phyloP scores from a whole-genome alignment of 2,797 vertebrate genomes.

The Epinephelus malabaricus region DNA sequence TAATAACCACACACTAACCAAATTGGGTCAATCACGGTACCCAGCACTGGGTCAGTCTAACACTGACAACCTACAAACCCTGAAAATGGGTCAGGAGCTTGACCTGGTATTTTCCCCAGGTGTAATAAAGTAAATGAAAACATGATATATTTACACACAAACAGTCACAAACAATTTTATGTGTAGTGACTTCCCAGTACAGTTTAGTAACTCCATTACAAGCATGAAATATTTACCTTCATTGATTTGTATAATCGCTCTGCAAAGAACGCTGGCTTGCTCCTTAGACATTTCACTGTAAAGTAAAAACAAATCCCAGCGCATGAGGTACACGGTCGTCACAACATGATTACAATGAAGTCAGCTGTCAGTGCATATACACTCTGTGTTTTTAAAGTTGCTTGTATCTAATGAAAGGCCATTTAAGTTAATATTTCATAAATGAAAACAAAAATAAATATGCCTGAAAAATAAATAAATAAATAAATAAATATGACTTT shows the following conservation, averaged over 20 bases:
- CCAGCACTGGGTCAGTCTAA: too few species aligned
- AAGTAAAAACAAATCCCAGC: conserved; percentile 41
- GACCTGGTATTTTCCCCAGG: too few species aligned
- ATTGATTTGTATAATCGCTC: conserved; percentile 96
- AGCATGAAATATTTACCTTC: conserved; percentile 90
- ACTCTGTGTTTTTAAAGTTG: neutral
- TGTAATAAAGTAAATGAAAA: neutral
- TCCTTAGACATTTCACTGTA: conserved; percentile 92
- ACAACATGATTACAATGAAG: neutral
- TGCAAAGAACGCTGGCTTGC: conserved; percentile 92
- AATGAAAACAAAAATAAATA: too few species aligned
- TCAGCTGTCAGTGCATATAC: neutral
- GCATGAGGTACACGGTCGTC: conserved; percentile 1
- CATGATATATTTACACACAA: neutral
- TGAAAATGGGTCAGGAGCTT: too few species aligned
- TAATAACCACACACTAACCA: neutral
- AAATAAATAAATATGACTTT: too few species aligned
- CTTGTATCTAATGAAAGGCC: neutral
- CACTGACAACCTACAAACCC: too few species aligned
- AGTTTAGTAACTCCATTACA: neutral
- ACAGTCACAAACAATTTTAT: neutral
- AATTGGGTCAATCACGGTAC: too few species aligned
- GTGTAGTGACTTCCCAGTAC: neutral
- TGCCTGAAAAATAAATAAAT: too few species aligned
- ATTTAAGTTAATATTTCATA: too few species aligned